Conservation (phyloP, 2,797 vertebrate species). For the Aphelocoma californica region DNA sequence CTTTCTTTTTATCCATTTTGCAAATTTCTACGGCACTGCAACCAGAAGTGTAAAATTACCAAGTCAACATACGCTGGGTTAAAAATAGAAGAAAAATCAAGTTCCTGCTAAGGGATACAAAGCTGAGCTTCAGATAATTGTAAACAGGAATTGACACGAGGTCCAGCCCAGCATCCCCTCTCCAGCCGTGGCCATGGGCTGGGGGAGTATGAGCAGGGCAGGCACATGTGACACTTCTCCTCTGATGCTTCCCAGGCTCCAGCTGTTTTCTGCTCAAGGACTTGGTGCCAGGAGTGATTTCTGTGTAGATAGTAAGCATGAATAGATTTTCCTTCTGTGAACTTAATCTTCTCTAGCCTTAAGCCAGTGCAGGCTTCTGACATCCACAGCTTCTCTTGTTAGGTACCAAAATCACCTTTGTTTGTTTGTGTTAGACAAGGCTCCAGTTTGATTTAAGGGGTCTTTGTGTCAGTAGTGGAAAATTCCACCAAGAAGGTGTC, state of each 20-base stretch:
- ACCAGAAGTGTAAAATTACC: neutral
- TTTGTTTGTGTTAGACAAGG: neutral
- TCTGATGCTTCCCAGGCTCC: neutral
- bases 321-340: neutral
- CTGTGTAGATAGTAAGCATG: neutral
- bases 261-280: neutral
- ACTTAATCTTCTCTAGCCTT: neutral
- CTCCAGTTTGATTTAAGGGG: neutral
- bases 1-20: neutral
- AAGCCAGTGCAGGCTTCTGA: neutral
- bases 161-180: neutral
- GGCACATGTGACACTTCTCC: neutral
- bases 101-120: neutral
- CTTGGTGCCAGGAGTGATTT: neutral
- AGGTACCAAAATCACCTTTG: neutral
- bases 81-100: neutral
- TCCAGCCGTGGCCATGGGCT: neutral
- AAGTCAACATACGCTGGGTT: neutral
- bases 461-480: neutral
- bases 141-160: neutral
- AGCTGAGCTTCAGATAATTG: neutral
- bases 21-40: neutral
- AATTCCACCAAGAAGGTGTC: neutral
- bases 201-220: neutral
- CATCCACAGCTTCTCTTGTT: neutral